Conservation (phyloP, 2,113 vertebrate species). For the Grallaria varia region DNA sequence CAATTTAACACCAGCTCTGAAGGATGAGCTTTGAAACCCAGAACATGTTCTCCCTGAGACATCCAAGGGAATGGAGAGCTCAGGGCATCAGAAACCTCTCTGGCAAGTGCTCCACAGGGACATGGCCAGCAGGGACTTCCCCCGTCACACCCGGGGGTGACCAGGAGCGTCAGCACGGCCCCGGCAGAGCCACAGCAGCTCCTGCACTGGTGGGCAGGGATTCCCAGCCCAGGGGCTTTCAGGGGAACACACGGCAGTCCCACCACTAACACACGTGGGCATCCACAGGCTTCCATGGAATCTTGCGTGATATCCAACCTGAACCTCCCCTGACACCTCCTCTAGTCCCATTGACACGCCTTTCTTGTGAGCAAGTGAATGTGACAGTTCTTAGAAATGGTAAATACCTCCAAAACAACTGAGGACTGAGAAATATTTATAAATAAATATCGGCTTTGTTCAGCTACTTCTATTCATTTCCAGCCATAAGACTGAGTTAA, state of each 20-base stretch:
- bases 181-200: rapidly evolving
- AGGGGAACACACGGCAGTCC: not conserved
- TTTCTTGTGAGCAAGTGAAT: not conserved
- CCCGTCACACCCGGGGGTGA: rapidly evolving
- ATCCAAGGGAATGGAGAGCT: not conserved
- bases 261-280: too few relatives aligned
- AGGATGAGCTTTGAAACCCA: not conserved
- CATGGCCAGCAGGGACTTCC: not conserved
- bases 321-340: not conserved
- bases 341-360: not conserved
- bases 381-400: not conserved
- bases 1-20: not conserved
- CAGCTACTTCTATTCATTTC: not conserved
- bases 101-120: not conserved
- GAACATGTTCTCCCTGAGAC: not conserved
- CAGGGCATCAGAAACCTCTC: not conserved
- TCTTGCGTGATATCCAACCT: not conserved
- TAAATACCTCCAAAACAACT: not conserved
- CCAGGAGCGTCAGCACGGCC: rapidly evolving
- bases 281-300: too few relatives aligned
- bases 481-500: not conserved
- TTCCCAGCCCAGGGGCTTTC: not conserved
- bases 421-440: not conserved
- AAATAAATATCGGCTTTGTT: not conserved
- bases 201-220: not conserved